phyloP scores from a whole-genome alignment of 2,888 invertebrate genomes.

The Clostera curtula region DNA sequence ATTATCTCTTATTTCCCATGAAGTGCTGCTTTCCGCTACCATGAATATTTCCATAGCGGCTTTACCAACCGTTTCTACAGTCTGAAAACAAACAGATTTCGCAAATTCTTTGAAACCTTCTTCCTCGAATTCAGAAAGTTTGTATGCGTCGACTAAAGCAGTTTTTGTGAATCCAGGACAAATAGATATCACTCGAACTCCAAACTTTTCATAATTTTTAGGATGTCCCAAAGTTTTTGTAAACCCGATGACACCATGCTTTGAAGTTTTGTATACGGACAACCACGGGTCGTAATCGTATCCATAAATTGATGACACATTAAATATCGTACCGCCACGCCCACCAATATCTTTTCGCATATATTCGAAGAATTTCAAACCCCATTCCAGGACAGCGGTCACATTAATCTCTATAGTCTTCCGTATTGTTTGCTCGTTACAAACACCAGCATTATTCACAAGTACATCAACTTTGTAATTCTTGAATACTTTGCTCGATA shows the following conservation, averaged over 20 bases:
- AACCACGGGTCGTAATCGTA: constrained; percentile 49
- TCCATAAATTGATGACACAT: constrained; percentile 73
- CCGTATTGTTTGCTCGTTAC: constrained; percentile 9
- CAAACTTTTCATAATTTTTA: constrained; percentile 42
- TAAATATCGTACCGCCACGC: constrained; percentile 72
- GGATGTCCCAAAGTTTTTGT: constrained; percentile 44
- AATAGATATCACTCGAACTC: constrained; percentile 20
- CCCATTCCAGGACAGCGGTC: constrained; percentile 25
- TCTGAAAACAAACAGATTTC: background rate
- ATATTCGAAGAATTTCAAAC: constrained; percentile 59
- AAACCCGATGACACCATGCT: constrained; percentile 57
- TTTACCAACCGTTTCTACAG: constrained; percentile 1
- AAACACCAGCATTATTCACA: constrained; percentile 44
- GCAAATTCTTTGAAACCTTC: background rate
- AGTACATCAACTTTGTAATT: constrained; percentile 41
- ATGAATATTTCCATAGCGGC: constrained; percentile 18
- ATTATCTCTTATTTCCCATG: constrained; percentile 1
- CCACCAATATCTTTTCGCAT: constrained; percentile 64
- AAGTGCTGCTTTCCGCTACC: background rate
- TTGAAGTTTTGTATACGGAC: constrained; percentile 71
- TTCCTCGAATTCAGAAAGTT: background rate
- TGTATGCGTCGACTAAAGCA: background rate
- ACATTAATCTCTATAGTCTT: constrained; percentile 29
- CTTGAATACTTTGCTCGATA: constrained; percentile 25
- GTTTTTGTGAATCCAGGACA: constrained; percentile 2